phyloP scores from a whole-genome alignment of 1,140 invertebrate species.

The Metopolophium dirhodum region DNA sequence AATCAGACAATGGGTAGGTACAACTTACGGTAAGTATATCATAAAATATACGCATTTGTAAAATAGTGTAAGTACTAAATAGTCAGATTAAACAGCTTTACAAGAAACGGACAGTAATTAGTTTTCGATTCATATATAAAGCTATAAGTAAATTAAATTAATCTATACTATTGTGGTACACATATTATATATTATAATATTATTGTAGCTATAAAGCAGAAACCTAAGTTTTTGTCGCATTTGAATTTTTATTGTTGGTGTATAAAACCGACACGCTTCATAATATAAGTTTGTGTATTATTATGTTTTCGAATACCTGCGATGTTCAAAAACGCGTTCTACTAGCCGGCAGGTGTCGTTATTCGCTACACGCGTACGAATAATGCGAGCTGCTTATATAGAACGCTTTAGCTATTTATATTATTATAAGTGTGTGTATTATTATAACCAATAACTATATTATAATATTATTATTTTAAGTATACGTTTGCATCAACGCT shows the following conservation, averaged over 20 bases:
- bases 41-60: not conserved
- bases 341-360: not conserved
- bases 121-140: not conserved
- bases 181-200: not conserved
- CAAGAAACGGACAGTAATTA: not conserved
- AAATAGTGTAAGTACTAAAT: not conserved
- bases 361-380: not conserved
- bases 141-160: not conserved
- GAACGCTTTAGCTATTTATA: not conserved
- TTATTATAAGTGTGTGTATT: not conserved
- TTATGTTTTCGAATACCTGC: not conserved
- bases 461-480: constrained; percentile 20
- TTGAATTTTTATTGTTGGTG: not conserved
- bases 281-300: not conserved
- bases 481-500: not conserved
- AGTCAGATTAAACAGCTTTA: not conserved
- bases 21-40: not conserved
- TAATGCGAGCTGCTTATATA: not conserved
- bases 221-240: not conserved
- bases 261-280: not conserved
- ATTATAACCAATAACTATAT: not conserved
- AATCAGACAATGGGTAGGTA: not conserved
- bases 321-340: not conserved
- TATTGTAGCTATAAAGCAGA: not conserved
- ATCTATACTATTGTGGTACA: not conserved